A percentile compares a stretch with the other conserved stretches of the same genome.
Conservation (phyloP, 1,140 invertebrate species). For the Calliphora vicina region DNA sequence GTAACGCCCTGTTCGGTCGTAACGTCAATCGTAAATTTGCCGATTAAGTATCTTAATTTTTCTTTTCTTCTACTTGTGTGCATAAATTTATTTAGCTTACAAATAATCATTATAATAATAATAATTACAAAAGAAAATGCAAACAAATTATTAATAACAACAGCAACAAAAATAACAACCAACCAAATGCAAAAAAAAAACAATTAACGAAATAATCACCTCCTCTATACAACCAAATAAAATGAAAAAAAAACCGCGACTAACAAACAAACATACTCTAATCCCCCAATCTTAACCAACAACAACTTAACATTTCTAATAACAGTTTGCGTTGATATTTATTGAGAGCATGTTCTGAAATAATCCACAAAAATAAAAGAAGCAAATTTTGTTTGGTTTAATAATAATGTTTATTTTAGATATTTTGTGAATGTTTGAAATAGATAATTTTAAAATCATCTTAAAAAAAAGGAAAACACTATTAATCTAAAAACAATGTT, state of each 20-base stretch:
- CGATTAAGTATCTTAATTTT: slow-evolving; percentile 74
- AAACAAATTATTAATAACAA: slow-evolving; percentile 22
- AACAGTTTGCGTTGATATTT: not conserved
- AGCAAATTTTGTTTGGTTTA: not conserved
- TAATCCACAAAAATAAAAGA: too few species aligned
- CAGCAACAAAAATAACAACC: slow-evolving; percentile 29
- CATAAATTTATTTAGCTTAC: slow-evolving; percentile 35
- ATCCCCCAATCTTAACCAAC: not conserved
- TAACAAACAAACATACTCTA: not conserved
- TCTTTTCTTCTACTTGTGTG: slow-evolving; percentile 13
- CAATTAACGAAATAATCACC: not conserved
- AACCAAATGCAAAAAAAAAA: slow-evolving; percentile 20
- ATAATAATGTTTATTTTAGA: not conserved
- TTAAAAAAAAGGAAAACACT: not conserved
- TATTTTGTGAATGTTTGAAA: slow-evolving; percentile 14
- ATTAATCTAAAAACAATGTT: not conserved
- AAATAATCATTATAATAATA: slow-evolving; percentile 4
- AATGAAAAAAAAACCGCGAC: too few species aligned
- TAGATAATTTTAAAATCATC: not conserved
- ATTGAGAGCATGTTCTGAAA: not conserved
- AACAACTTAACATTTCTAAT: not conserved
- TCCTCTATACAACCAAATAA: not conserved
- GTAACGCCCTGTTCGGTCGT: slow-evolving; percentile 90
- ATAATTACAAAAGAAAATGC: slow-evolving; percentile 5
- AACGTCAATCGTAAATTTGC: slow-evolving; percentile 97